These are phyloP conservation scores for Allobates femoralis DNA, from an alignment of 2,797 vertebrate species.

Conservation along the genomic window DNA sequence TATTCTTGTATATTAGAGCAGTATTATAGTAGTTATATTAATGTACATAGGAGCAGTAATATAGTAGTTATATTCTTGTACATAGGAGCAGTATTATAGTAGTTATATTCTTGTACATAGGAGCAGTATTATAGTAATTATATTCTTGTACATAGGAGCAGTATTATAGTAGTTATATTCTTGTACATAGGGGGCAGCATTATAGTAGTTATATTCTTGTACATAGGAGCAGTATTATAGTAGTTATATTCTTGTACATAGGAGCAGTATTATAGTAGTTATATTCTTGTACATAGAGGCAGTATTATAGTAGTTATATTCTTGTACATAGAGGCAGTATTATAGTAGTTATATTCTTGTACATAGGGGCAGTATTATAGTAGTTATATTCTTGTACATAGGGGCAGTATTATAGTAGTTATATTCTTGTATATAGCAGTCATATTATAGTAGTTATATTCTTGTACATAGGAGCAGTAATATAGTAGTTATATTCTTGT, in stretches of 20 bases:
- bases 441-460: background rate
- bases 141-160: too few species aligned
- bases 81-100: background rate
- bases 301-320: too few species aligned
- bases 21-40: background rate
- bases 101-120: too few species aligned
- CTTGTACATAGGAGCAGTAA: too few species aligned
- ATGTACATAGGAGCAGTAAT: background rate
- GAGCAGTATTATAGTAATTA: too few species aligned
- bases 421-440: background rate
- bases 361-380: background rate
- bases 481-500: background rate
- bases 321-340: too few species aligned
- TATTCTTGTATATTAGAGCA: background rate
- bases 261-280: slow-evolving; percentile 4
- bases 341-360: too few species aligned
- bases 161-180: too few species aligned
- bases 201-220: background rate
- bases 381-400: slow-evolving; percentile 1
- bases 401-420: slow-evolving; percentile 1
- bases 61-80: slow-evolving; percentile 5
- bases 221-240: background rate
- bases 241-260: background rate
- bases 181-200: too few species aligned
- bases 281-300: too few species aligned